Base-by-base conservation (phyloP, 1,140 invertebrate species). In the Drosophila eugracilis region DNA sequence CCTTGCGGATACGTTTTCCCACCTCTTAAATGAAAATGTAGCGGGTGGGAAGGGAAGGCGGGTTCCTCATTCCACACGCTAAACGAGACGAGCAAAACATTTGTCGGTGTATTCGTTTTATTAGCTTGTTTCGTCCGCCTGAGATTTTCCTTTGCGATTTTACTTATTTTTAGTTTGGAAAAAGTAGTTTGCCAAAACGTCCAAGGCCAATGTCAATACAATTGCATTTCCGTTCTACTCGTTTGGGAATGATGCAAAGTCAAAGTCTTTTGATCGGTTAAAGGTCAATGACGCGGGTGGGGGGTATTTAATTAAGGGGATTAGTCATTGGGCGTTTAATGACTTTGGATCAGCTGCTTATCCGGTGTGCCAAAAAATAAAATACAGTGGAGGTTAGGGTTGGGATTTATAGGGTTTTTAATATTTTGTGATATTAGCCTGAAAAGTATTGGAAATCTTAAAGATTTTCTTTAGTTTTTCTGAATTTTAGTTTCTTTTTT, bases 121-220 rank as follows among this genome's bases (percentile, higher is more conserved):
- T 80, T 58, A 22, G 57, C 67, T 44, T n/a, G n/a, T n/a, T n/a
- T n/a, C 49, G 37, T 71, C 76, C 62, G 47, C 26, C 54, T 19
- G 39, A 52, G 69, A 52, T 72, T 52, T 72, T 84, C 63, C 53
- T 83, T 76, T 75, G 44, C 63, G 48, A 63, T 73, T 66, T 83
- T 78, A 81, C 78, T 83, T 86, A 88, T 88, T 89, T 88, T 78
- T 88, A 88, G 83, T 88, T 39, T 75, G 66, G 60, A 88, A 86
- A 70, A 77, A 74, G 58, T 80, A 77, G 83, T 79, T 75, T 70
- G 62, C 69, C 67, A 81, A 75, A 76, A 76, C 54, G 83, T 67
- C 83, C 83, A 88, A 88, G 83, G 83, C 80, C 83, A 86, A 90
- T 83, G 76, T 42, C 63, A 83, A 79, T 75, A 58, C 67, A 72